Base-by-base conservation (phyloP, 2,797 vertebrate species). In the Chelonia mydas region DNA sequence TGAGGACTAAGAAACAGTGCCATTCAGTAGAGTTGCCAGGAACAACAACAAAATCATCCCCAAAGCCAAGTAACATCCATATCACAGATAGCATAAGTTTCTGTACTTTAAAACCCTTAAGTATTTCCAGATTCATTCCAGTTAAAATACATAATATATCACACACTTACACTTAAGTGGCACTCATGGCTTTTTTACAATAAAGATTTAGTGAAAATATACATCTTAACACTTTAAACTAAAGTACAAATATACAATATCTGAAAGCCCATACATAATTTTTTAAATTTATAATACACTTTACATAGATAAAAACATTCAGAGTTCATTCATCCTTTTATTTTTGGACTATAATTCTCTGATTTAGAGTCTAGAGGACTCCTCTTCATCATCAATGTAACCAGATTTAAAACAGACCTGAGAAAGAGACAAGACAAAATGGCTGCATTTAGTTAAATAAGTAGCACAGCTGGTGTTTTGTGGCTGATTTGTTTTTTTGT, bases 181-280 rank as follows among this genome's bases (percentile, higher is more conserved):
- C 98, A 98, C 98, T 98, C 98, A 98, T 98, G 98, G 98, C 98
- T 98, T 99, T 98, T 98, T 98, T 99, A 99, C 98, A 99, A 98
- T 98, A 98, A 98, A 98, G 98, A 98, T 99, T 98, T 98, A 98
- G 98, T 98, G 98, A 99, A 99, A 99, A 99, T 99, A 99, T 98
- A 99, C 98, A 98, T 98, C 98, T 99, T 98, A 98, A 99, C 98
- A 98, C 95, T 61, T 61, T 11, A 98, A 99, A 99, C 98, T 98
- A 98, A 99, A 99, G 98, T 99, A 99, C 98, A 99, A 99, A 99
- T 99, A 99, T 99, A 99, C 99, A 99, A 96, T 96, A 98, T 98
- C 98, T 98, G 98, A 98, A 98, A 99, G 99, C 98, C 98, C 98
- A 98, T 98, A 98, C 98, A 99, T 97, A 96, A 98, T 98, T 98